A percentile compares a stretch with the other conserved stretches of the same genome.
Evolutionary conservation across 2,797 vertebrate species (phyloP).

Genomic region (Gadopsis marmoratus): DNA sequence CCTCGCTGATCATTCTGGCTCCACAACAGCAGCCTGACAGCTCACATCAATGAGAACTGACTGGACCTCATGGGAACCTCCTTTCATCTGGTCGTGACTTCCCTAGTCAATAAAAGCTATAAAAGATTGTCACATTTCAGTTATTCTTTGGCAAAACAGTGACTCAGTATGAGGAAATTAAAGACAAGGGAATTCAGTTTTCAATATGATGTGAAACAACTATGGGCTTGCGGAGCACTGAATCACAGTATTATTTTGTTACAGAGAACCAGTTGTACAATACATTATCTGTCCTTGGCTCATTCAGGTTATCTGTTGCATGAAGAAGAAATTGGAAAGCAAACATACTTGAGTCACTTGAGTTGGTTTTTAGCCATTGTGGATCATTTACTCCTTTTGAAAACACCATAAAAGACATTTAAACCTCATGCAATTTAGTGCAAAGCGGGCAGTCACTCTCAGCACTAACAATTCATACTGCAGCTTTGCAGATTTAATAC

Average conservation of each 20-base stretch:
- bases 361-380: not conserved
- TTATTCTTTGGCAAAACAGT: not conserved
- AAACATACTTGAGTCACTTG: not conserved
- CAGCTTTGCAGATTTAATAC: slow-evolving; percentile 3
- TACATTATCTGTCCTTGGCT: not conserved
- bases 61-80: slow-evolving; percentile 13
- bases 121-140: slow-evolving; percentile 2
- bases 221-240: not conserved
- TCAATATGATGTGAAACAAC: not conserved
- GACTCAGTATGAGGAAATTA: slow-evolving; percentile 12
- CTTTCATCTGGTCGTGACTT: not conserved
- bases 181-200: slow-evolving; percentile 20
- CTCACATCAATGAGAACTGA: slow-evolving; percentile 2
- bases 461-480: not conserved
- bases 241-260: not conserved
- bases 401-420: slow-evolving; percentile 11
- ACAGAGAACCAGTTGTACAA: not conserved
- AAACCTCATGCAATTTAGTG: not conserved
- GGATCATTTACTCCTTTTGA: not conserved
- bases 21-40: not conserved
- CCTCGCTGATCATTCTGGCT: not conserved
- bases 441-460: not conserved
- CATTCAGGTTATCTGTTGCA: not conserved
- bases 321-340: not conserved
- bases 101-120: not conserved